Evolutionary conservation across 2,888 invertebrate genomes (phyloP).

Genomic region (Scaptomyza caliginosa): DNA sequence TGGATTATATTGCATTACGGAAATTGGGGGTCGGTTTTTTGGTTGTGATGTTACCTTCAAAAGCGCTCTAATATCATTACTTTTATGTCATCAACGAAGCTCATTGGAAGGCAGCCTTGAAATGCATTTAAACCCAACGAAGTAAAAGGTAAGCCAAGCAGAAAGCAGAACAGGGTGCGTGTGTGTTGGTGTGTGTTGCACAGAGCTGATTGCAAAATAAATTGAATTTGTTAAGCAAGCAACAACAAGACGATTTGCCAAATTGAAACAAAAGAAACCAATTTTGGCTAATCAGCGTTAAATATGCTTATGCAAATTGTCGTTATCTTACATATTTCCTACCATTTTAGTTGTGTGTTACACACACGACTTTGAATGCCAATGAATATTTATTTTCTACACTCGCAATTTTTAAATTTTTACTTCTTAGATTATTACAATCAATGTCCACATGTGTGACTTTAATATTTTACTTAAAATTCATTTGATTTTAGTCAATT

Average conservation of each 20-base stretch:
- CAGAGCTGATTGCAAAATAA: slow-evolving; percentile 42
- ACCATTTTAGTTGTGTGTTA: background rate
- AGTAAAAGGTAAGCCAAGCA: slow-evolving; percentile 7
- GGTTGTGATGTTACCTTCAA: slow-evolving; percentile 38
- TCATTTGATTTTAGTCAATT: background rate
- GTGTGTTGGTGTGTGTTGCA: background rate
- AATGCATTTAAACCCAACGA: slow-evolving; percentile 30
- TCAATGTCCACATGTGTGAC: background rate
- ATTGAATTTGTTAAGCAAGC: slow-evolving; percentile 28
- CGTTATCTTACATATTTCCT: background rate
- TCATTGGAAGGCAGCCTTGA: slow-evolving; percentile 28
- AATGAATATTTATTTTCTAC: background rate
- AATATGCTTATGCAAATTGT: slow-evolving; percentile 19
- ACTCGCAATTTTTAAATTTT: too few relatives aligned
- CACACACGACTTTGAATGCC: background rate
- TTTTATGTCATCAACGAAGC: slow-evolving; percentile 57
- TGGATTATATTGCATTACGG: slow-evolving; percentile 54
- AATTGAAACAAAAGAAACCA: slow-evolving; percentile 16
- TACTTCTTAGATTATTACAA: too few relatives aligned
- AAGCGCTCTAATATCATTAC: slow-evolving; percentile 48
- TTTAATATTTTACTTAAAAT: background rate
- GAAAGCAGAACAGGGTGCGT: background rate
- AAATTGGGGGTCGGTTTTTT: slow-evolving; percentile 43
- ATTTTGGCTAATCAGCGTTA: slow-evolving; percentile 18
- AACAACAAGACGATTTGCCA: background rate